phyloP scores from a whole-genome alignment of 2,888 invertebrate genomes.

The Tromatobia lineatoria region DNA sequence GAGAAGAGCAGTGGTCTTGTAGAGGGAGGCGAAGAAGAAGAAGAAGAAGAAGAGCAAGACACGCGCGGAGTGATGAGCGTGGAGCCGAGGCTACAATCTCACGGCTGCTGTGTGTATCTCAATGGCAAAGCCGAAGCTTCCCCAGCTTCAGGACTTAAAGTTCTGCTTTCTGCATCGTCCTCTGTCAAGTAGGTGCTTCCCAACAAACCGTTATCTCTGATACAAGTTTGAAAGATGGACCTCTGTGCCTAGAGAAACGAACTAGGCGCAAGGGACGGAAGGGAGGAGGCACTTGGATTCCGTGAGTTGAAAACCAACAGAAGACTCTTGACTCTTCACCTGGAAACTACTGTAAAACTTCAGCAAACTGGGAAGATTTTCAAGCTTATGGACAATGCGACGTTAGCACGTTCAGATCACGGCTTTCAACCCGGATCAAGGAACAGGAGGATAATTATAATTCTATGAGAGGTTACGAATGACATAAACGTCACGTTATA shows the following conservation, averaged over 20 bases:
- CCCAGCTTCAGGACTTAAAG: not conserved
- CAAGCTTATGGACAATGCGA: conserved; percentile 1
- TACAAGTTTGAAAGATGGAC: not conserved
- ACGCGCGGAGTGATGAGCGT: conserved; percentile 51
- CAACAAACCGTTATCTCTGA: conserved; percentile 1
- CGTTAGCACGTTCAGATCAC: not conserved
- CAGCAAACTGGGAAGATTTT: conserved; percentile 6
- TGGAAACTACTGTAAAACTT: not conserved
- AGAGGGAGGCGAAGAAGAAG: not conserved
- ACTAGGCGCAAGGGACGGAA: conserved; percentile 39
- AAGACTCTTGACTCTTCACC: conserved; percentile 15
- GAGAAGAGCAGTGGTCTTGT: conserved; percentile 20
- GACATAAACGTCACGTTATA: not conserved
- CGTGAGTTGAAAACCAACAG: conserved; percentile 44
- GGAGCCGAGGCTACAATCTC: conserved; percentile 39
- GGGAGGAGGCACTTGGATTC: conserved; percentile 43
- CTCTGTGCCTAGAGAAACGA: conserved; percentile 39
- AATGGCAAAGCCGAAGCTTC: conserved; percentile 1
- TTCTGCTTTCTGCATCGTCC: conserved; percentile 1
- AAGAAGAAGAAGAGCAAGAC: conserved; percentile 19
- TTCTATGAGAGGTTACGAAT: not conserved
- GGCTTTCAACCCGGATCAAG: conserved; percentile 16
- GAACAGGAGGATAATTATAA: not conserved
- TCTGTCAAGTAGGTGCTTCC: conserved; percentile 10
- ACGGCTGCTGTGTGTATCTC: conserved; percentile 14